Percentiles rank a stretch among this genome's conserved stretches.
These are phyloP conservation scores for Sipha maydis DNA, from an alignment of 2,888 invertebrate species.

Conservation along the genomic window DNA sequence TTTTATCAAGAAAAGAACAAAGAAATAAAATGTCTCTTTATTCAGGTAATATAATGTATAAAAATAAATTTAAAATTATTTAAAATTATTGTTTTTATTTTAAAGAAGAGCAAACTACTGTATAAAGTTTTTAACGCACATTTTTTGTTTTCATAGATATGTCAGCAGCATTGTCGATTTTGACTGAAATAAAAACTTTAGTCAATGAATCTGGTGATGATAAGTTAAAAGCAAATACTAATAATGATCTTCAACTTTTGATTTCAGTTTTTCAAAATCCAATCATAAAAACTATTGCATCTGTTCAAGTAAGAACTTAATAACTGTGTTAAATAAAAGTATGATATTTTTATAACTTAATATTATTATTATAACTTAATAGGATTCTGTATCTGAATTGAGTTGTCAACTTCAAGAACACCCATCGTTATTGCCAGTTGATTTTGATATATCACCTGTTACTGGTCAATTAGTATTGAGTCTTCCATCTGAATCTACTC, in stretches of 20 bases:
- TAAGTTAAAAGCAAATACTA: conserved; percentile 77
- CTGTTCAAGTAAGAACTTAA: conserved; percentile 71
- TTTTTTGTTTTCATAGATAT: conserved; percentile 73
- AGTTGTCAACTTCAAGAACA: conserved; percentile 88
- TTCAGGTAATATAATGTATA: conserved; percentile 31
- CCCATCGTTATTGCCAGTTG: conserved; percentile 90
- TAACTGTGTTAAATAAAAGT: background rate
- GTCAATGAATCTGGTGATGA: conserved; percentile 87
- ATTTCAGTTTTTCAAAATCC: conserved; percentile 75
- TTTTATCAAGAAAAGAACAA: background rate
- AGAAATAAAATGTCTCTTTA: conserved; percentile 50
- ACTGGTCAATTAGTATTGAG: conserved; percentile 77
- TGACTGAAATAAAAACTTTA: conserved; percentile 87
- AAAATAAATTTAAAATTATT: background rate
- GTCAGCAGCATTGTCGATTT: conserved; percentile 86
- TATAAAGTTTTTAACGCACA: background rate
- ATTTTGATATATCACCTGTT: conserved; percentile 86
- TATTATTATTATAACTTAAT: too few relatives aligned
- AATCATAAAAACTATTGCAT: conserved; percentile 88
- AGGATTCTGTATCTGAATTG: conserved; percentile 89
- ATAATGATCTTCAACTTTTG: conserved; percentile 65
- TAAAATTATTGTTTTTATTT: background rate
- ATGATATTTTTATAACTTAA: background rate
- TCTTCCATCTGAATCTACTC: conserved; percentile 68
- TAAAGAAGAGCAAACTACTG: background rate